Percentiles rank a stretch among this genome's conserved stretches.
These are phyloP conservation scores for Chymomyza fuscimana DNA, from an alignment of 2,888 invertebrate species.

Conservation along the genomic window DNA sequence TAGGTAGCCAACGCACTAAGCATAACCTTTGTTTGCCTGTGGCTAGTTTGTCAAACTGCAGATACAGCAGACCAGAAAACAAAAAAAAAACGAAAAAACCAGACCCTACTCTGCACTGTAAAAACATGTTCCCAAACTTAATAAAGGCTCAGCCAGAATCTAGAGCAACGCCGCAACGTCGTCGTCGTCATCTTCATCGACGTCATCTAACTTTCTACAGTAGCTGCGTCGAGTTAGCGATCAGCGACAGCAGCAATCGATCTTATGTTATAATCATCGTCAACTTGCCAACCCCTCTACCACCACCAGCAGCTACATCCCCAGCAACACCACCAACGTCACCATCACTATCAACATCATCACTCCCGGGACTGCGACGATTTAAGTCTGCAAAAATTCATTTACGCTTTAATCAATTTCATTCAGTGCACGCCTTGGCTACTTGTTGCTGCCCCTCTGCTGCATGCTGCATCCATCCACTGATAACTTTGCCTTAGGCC, in stretches of 20 bases:
- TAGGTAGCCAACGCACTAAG: constrained; percentile 37
- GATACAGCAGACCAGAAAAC: constrained; percentile 34
- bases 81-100: constrained; percentile 27
- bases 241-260: constrained; percentile 77
- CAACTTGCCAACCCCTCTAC: constrained; percentile 25
- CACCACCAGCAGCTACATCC: constrained; percentile 14
- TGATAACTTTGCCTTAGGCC: constrained; percentile 58
- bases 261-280: constrained; percentile 76
- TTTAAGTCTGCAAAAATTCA: constrained; percentile 71
- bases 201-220: constrained; percentile 73
- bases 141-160: constrained; percentile 37
- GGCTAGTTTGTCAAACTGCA: constrained; percentile 71
- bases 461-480: background rate
- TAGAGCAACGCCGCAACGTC: background rate
- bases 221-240: constrained; percentile 78
- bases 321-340: constrained; percentile 12
- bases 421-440: constrained; percentile 45
- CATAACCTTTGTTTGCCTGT: constrained; percentile 49
- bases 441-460: background rate
- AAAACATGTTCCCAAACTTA: constrained; percentile 55
- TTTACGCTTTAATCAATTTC: constrained; percentile 79
- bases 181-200: background rate
- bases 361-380: constrained; percentile 22
- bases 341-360: background rate
- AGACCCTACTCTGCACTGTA: constrained; percentile 31